phyloP scores from a whole-genome alignment of 35 echinoderm and acorn worm genomes.

The Amphiura filiformis region DNA sequence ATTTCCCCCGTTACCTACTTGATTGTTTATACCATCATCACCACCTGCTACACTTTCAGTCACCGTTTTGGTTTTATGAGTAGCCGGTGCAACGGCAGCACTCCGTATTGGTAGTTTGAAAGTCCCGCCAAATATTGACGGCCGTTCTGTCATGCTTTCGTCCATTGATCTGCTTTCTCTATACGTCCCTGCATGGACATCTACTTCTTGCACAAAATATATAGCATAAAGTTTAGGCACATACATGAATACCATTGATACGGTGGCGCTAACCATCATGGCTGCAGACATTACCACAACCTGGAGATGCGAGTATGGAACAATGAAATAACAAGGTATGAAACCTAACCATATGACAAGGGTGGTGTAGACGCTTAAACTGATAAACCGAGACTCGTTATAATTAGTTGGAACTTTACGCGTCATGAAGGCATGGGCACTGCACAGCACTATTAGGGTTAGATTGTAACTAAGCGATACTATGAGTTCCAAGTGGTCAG shows the following conservation, averaged over 20 bases:
- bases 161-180: too few species aligned
- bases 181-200: too few species aligned
- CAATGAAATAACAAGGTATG: constrained; percentile 51
- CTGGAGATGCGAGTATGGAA: constrained; percentile 29
- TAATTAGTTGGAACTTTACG: constrained; percentile 77
- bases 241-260: constrained; percentile 56
- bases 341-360: constrained; percentile 72
- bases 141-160: too few species aligned
- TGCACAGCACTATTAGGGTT: constrained; percentile 39
- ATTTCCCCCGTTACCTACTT: too few species aligned
- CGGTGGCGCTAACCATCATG: constrained; percentile 44
- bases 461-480: constrained; percentile 60
- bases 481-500: constrained; percentile 30
- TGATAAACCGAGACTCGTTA: constrained; percentile 84
- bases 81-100: too few species aligned
- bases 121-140: too few species aligned
- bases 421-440: constrained; percentile 37
- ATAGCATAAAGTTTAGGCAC: too few species aligned
- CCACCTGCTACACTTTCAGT: too few species aligned
- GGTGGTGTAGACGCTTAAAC: constrained; percentile 67
- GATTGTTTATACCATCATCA: too few species aligned
- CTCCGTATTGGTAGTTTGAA: too few species aligned
- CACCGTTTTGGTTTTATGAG: too few species aligned
- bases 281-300: constrained; percentile 47
- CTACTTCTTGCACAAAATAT: too few species aligned